These are phyloP conservation scores for Sebastes melanostomus DNA, from an alignment of 2,797 vertebrate species.

Conservation along the genomic window DNA sequence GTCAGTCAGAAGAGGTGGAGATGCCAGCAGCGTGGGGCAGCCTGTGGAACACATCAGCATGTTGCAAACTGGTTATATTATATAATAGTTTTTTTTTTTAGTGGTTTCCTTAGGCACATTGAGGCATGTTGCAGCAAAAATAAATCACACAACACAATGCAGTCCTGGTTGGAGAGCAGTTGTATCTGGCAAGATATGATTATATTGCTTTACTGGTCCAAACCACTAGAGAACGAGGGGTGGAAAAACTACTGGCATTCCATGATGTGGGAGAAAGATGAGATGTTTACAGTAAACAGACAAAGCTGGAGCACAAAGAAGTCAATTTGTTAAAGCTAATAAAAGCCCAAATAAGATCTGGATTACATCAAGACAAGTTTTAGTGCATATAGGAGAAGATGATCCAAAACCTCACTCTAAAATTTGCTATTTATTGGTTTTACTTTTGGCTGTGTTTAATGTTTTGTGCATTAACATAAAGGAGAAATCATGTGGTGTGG, in stretches of 20 bases:
- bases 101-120: slow-evolving; percentile 44
- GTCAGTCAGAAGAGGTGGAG: slow-evolving; percentile 11
- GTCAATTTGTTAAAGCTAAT: background rate
- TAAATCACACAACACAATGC: slow-evolving; percentile 18
- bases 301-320: slow-evolving; percentile 14
- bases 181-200: slow-evolving; percentile 8
- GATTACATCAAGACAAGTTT: background rate
- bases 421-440: slow-evolving; percentile 16
- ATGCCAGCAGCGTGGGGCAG: slow-evolving; percentile 16
- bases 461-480: slow-evolving; percentile 14
- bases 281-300: slow-evolving; percentile 37
- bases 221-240: slow-evolving; percentile 54
- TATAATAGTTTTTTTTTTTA: slow-evolving; percentile 10
- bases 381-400: background rate
- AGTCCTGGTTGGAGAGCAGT: slow-evolving; percentile 16
- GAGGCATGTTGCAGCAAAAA: slow-evolving; percentile 37
- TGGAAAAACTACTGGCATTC: slow-evolving; percentile 44
- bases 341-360: background rate
- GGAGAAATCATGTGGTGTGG: slow-evolving; percentile 12
- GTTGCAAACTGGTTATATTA: slow-evolving; percentile 21
- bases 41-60: slow-evolving; percentile 41
- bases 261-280: slow-evolving; percentile 22
- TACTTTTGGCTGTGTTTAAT: slow-evolving; percentile 9
- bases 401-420: slow-evolving; percentile 5
- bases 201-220: slow-evolving; percentile 27